phyloP scores from a whole-genome alignment of 2,797 vertebrate genomes.

The Anas flavirostris region DNA sequence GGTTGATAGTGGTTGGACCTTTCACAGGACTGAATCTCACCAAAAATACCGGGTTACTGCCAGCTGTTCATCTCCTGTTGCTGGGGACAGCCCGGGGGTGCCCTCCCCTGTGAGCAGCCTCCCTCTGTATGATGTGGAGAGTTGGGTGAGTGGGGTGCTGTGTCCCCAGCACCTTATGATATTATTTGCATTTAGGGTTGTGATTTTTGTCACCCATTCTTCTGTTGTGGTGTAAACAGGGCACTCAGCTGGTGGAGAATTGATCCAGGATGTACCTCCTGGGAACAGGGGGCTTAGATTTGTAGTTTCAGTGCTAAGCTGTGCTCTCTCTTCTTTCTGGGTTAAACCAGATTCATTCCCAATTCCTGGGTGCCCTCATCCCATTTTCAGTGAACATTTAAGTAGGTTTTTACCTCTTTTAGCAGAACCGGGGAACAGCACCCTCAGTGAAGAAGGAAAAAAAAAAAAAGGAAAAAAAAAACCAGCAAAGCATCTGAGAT shows the following conservation, averaged over 20 bases:
- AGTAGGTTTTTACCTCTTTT: not conserved
- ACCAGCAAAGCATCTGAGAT: not conserved
- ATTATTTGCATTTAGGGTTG: not conserved
- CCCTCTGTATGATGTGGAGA: too few relatives aligned
- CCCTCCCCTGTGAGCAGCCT: not conserved
- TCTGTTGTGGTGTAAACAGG: not conserved
- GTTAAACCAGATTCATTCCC: not conserved
- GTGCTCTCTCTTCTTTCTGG: not conserved
- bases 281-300: not conserved
- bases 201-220: not conserved
- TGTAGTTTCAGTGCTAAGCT: not conserved
- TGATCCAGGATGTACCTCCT: not conserved
- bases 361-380: not conserved
- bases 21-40: not conserved
- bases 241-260: not conserved
- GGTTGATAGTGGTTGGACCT: not conserved
- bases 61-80: not conserved
- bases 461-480: not conserved
- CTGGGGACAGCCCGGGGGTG: not conserved
- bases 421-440: not conserved
- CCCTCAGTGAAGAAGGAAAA: fast-evolving
- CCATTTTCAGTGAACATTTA: not conserved
- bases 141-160: not conserved
- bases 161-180: not conserved
- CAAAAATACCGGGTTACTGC: not conserved